Conservation (phyloP, 2,113 vertebrate genomes). For the Pluvianellus socialis region DNA sequence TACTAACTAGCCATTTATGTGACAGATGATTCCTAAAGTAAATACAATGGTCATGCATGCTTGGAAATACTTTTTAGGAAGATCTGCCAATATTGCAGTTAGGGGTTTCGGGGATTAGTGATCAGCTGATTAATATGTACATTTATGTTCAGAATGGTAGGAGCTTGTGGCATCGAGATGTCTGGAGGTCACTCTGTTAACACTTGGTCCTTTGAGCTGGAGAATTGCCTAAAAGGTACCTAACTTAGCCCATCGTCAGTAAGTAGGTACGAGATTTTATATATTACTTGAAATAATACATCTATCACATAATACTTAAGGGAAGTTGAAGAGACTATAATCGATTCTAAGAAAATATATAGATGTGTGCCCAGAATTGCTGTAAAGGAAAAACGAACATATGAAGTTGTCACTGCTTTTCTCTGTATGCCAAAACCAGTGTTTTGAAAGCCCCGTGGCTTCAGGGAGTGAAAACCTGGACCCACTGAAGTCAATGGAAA, state of each 20-base stretch:
- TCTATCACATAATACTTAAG: not conserved
- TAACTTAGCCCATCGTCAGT: not conserved
- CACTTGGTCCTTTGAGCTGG: not conserved
- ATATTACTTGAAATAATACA: not conserved
- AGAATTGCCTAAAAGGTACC: not conserved
- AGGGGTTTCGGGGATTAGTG: not conserved
- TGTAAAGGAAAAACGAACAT: not conserved
- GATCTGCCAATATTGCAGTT: conserved; percentile 36
- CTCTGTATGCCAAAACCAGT: not conserved
- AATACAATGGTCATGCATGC: not conserved
- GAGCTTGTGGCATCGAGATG: not conserved
- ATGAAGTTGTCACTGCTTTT: not conserved
- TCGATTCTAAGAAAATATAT: not conserved
- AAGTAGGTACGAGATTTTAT: not conserved
- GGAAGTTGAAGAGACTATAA: not conserved
- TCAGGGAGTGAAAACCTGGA: not conserved
- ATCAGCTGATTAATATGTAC: conserved; percentile 38
- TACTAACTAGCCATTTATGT: conserved; percentile 39
- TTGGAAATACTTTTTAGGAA: conserved; percentile 4
- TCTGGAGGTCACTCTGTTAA: not conserved
- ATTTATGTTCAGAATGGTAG: not conserved
- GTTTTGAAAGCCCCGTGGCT: not conserved
- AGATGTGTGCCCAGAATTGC: not conserved
- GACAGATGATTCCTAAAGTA: conserved; percentile 12
- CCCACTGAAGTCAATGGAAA: not conserved